Base-by-base conservation (phyloP, 2,888 invertebrate genomes). In the Drosophila dives region DNA sequence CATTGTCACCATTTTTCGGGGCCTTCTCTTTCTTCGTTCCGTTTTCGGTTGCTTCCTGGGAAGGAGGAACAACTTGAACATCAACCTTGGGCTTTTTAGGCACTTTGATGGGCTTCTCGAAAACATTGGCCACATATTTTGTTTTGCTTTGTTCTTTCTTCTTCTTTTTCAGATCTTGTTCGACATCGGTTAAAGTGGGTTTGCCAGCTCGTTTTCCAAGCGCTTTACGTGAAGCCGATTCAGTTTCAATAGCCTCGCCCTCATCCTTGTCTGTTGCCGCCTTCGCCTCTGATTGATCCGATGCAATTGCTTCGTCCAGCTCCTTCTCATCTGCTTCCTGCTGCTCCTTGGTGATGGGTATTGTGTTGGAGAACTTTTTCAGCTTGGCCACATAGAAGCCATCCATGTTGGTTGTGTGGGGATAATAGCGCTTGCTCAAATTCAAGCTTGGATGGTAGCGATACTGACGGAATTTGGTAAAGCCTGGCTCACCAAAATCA, bases 311-410 rank as follows among this genome's bases (percentile, higher is more conserved):
- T 40, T 90, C 89, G 36, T 92, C 90, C 42, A 92, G 72, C 68
- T 92, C 87, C 53, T 91, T 91, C 67, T 92, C 92, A 61, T 92
- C 92, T 45, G 93, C 91, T 62, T 93, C 93, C 63, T 93, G 92
- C 23, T 93, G 86, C 40, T 93, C 93, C 78, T 92, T 92, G 83
- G 79, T 94, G 78, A 93, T 93, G 5, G 94, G 94, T 94, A 95
- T 94, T 48, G 95, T 94, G 94, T 99, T 98, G 0, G 97, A 98
- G 92, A 99, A 97, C 92, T 99, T 99, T 93, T 98, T 98, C 17
- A 99, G 93, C 94, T 99, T 99, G 0, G 99, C 99, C 2, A 99
- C 99, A 94, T 96, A 99, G 93, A 99, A 99, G 5, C 99, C 99
- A 93, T 99, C 99, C 97, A 99, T 98, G 92, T 99, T 99, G 92